Percentiles rank a stretch among this genome's conserved stretches.
These are phyloP conservation scores for Tachyglossus aculeatus DNA, from an alignment of 2,797 vertebrate species.

Conservation along the genomic window DNA sequence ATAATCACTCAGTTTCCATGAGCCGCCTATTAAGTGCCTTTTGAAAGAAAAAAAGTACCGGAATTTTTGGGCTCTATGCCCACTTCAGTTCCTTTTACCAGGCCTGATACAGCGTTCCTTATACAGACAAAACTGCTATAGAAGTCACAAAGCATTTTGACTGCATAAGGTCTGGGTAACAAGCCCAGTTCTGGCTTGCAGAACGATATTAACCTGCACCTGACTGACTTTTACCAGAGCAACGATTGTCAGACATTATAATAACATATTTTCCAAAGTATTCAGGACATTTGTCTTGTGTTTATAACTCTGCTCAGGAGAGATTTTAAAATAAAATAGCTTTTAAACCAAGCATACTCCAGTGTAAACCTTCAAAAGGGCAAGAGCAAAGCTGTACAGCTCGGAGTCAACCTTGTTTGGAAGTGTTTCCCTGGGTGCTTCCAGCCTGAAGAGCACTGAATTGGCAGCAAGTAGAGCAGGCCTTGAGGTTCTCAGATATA, in stretches of 20 bases:
- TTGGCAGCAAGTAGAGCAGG: neutral
- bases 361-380: constrained; percentile 65
- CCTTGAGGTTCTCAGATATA: no score
- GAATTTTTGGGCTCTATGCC: neutral
- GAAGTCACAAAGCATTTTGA: constrained; percentile 17
- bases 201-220: constrained; percentile 39
- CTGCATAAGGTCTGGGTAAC: constrained; percentile 8
- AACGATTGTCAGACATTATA: constrained; percentile 50
- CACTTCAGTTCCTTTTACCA: neutral
- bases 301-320: constrained; percentile 70
- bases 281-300: constrained; percentile 56
- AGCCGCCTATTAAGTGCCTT: constrained; percentile 2
- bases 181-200: constrained; percentile 15
- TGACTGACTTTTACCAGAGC: constrained; percentile 34
- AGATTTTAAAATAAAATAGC: constrained; percentile 61
- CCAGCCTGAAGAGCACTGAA: neutral
- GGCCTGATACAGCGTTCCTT: constrained; percentile 20
- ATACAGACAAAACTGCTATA: neutral
- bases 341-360: constrained; percentile 57
- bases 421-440: constrained; percentile 66
- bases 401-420: constrained; percentile 77
- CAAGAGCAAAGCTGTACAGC: constrained; percentile 44
- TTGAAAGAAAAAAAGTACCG: constrained; percentile 10
- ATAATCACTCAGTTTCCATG: neutral
- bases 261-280: constrained; percentile 48